Conservation (phyloP, 1,140 invertebrate genomes). For the Zaprionus ornatus region DNA sequence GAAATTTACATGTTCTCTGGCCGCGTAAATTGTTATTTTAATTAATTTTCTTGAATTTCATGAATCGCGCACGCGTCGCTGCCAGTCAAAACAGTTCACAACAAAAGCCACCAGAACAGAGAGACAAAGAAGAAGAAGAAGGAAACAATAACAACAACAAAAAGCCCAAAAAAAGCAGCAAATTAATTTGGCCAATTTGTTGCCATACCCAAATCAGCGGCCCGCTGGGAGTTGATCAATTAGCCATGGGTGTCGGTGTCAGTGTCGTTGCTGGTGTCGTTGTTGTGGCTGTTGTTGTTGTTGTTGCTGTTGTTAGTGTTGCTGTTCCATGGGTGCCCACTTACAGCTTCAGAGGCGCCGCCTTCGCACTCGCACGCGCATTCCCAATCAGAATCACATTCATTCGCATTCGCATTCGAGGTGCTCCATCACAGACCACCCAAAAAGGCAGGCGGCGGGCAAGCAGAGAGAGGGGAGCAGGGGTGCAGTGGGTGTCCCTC, state of each 20-base stretch:
- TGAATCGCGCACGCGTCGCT: conserved; percentile 59
- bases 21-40: conserved; percentile 74
- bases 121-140: not conserved
- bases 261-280: conserved; percentile 38
- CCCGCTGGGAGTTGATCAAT: conserved; percentile 74
- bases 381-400: conserved; percentile 16
- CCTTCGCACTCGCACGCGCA: conserved; percentile 39
- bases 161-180: conserved; percentile 26
- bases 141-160: conserved; percentile 5
- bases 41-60: conserved; percentile 63
- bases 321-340: conserved; percentile 33
- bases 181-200: conserved; percentile 81
- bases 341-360: conserved; percentile 74
- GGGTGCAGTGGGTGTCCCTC: not conserved
- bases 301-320: conserved; percentile 28
- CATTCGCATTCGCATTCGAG: conserved; percentile 12
- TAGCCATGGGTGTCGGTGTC: conserved; percentile 62
- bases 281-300: conserved; percentile 4
- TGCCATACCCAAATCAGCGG: conserved; percentile 72
- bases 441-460: conserved; percentile 41
- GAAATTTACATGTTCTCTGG: conserved; percentile 69
- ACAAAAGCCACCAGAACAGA: conserved; percentile 11
- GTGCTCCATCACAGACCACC: conserved; percentile 56
- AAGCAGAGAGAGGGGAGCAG: not conserved
- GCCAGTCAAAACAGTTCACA: conserved; percentile 65